Evolutionary conservation across 2,888 invertebrate genomes (phyloP), one percentile per base, ranked within the genome.

Genomic region (Sisyra nigra): DNA sequence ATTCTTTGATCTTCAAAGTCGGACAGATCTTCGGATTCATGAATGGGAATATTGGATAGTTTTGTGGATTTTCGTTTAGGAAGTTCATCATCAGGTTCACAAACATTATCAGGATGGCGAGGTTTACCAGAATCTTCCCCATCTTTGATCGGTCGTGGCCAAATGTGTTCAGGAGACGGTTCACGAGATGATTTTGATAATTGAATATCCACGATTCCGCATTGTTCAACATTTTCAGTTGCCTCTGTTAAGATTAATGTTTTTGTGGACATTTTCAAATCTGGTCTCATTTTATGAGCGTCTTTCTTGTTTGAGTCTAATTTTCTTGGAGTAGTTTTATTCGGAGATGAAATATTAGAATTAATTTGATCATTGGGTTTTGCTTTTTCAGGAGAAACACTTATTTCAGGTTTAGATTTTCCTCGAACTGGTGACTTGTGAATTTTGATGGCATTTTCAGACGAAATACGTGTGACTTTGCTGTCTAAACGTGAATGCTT

Each of bases 171-270:
- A 1, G 82, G 82, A 3, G 81, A 79, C 40, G 78, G 77, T 58
- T 83, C 83, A 13, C 82, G 63, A 0, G 82, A 81, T 40, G 82
- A 82, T 59, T 77, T 80, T 0, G 81, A 80, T 55, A 75, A 73
- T 55, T 77, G 74, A 38, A 80, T 69, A 55, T 80, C 77, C 45
- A 80, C 73, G 24, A 78, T 68, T n/a, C 78, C 60, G 51, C 75
- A 74, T 52, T 70, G 64, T 13, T 61, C 46, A 48, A 55, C 45
- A 49, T 54, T 46, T 50, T 45, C 50, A 59, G 47, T 42, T 37
- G 59, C 60, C 7, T 10, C 34, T 6, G 62, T 63, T 38, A 69
- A 59, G 46, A 68, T 66, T 6, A 68, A 66, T 0, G 68, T 69
- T 53, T 71, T 72, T 1, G 71, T 71, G 33, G 68, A 64, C 18